A percentile compares a stretch with the other conserved stretches of the same genome.
phyloP scores from a whole-genome alignment of 1,140 invertebrate species.

The Leptinotarsa defecta region DNA sequence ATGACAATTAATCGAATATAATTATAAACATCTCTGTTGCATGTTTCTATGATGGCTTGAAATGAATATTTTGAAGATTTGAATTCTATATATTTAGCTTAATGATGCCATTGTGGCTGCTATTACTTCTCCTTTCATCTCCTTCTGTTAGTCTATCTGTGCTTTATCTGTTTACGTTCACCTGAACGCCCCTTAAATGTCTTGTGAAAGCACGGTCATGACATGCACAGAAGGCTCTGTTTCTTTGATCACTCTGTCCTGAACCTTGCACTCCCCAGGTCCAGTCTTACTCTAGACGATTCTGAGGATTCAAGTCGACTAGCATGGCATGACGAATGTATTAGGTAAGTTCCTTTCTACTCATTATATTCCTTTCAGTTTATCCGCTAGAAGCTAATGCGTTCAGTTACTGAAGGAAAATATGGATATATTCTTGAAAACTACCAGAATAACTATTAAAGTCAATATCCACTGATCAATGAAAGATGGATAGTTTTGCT shows the following conservation, averaged over 20 bases:
- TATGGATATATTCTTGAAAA: too few species aligned
- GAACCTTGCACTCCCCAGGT: slow-evolving; percentile 55
- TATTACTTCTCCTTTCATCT: neutral
- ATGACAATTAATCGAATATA: too few species aligned
- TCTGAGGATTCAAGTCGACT: slow-evolving; percentile 59
- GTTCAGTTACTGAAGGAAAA: neutral
- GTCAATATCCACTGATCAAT: too few species aligned
- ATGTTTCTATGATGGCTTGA: too few species aligned
- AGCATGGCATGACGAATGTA: slow-evolving; percentile 66
- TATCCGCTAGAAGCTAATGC: neutral
- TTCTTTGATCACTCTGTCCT: slow-evolving; percentile 50
- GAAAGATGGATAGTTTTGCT: too few species aligned
- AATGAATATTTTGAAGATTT: too few species aligned
- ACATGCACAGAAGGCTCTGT: slow-evolving; percentile 41
- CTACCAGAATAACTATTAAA: too few species aligned
- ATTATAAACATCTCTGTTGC: too few species aligned
- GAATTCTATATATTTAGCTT: slow-evolving; percentile 21
- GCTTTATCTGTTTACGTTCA: slow-evolving; percentile 13
- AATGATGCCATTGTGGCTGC: slow-evolving; percentile 16
- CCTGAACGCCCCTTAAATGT: slow-evolving; percentile 8
- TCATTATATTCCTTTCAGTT: slow-evolving; percentile 21
- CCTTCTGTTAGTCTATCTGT: slow-evolving; percentile 4
- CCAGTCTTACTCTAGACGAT: slow-evolving; percentile 54
- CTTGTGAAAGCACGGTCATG: slow-evolving; percentile 40
- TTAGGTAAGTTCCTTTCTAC: slow-evolving; percentile 61